These are phyloP conservation scores for Sylvia borin DNA, from an alignment of 2,797 vertebrate species.

Conservation along the genomic window DNA sequence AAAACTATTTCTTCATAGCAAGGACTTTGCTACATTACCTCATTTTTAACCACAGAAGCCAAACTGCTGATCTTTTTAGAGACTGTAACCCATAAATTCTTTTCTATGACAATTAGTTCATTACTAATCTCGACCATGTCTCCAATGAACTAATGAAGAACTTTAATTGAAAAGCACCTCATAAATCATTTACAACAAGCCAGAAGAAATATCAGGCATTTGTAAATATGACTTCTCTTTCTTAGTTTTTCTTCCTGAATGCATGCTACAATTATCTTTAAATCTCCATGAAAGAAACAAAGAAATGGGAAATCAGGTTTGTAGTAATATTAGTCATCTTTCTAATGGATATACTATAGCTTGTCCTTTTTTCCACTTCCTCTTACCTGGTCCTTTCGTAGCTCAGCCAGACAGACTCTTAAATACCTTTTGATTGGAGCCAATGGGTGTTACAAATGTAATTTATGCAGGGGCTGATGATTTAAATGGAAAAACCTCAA, in stretches of 20 bases:
- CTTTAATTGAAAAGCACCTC: slow-evolving; percentile 15
- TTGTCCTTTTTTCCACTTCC: slow-evolving; percentile 48
- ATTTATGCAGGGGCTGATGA: slow-evolving; percentile 35
- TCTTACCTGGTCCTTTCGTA: slow-evolving; percentile 37
- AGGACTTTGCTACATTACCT: slow-evolving; percentile 23
- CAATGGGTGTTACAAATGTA: slow-evolving; percentile 35
- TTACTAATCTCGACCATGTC: slow-evolving; percentile 16
- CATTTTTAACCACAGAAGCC: slow-evolving; percentile 43
- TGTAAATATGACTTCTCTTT: neutral
- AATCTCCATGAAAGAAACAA: slow-evolving; percentile 30
- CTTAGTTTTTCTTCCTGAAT: neutral
- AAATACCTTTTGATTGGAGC: slow-evolving; percentile 41
- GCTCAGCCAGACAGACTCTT: slow-evolving; percentile 23
- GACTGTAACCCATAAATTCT: neutral
- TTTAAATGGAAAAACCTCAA: slow-evolving; percentile 14
- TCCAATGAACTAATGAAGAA: slow-evolving; percentile 18
- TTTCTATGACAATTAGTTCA: slow-evolving; percentile 9
- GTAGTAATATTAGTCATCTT: slow-evolving; percentile 36
- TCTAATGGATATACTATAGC: slow-evolving; percentile 47
- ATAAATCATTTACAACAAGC: neutral
- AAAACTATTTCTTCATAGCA: neutral
- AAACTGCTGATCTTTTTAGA: slow-evolving; percentile 12
- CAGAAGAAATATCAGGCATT: neutral
- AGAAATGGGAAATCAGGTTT: slow-evolving; percentile 8
- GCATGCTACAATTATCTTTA: slow-evolving; percentile 8